Evolutionary conservation across 2,113 vertebrate species (phyloP).

Genomic region (Illadopsis cleaveri): DNA sequence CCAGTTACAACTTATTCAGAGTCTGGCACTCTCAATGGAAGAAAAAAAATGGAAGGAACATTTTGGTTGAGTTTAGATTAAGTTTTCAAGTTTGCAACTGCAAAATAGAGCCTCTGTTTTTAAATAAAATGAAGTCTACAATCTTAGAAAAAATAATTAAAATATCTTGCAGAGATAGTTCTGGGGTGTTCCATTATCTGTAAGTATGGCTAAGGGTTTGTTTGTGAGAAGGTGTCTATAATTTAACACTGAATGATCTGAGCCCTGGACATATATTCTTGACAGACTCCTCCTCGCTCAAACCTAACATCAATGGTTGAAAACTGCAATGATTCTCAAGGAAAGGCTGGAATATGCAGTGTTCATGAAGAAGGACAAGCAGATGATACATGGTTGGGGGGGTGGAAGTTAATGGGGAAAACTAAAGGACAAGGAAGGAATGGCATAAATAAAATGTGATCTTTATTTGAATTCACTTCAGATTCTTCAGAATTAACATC

Average conservation of each 20-base stretch:
- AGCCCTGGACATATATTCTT: background rate
- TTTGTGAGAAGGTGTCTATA: background rate
- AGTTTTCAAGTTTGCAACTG: background rate
- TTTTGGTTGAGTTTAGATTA: background rate
- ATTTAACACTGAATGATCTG: background rate
- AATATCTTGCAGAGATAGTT: background rate
- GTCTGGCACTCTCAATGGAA: background rate
- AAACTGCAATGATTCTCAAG: background rate
- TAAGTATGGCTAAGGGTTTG: background rate
- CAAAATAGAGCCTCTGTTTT: background rate
- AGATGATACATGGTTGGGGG: rapidly evolving
- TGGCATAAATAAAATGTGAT: background rate
- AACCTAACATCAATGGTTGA: background rate
- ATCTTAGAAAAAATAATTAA: background rate
- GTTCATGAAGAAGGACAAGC: background rate
- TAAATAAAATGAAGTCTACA: background rate
- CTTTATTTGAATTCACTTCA: background rate
- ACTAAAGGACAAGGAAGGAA: background rate
- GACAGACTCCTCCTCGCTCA: background rate
- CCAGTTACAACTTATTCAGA: background rate
- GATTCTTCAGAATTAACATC: background rate
- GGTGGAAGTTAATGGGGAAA: background rate
- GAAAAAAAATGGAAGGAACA: background rate
- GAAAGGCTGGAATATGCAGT: background rate
- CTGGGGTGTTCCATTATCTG: background rate